Evolutionary conservation across 2,888 invertebrate species (phyloP).

Genomic region (Tridacna gigas): DNA sequence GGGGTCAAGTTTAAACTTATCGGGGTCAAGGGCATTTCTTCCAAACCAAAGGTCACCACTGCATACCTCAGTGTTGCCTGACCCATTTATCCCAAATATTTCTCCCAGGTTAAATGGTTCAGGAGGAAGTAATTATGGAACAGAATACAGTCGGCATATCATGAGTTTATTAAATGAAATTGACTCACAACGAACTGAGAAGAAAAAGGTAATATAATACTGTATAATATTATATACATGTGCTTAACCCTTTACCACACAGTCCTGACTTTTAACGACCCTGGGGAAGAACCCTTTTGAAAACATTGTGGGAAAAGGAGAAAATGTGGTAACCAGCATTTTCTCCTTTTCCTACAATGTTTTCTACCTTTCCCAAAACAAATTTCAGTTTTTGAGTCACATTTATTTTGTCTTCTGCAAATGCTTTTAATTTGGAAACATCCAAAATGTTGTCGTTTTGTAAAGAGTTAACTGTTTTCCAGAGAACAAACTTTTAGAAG

Average conservation of each 20-base stretch:
- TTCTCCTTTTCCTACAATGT: not conserved
- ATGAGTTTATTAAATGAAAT: conserved; percentile 64
- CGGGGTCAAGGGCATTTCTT: conserved; percentile 33
- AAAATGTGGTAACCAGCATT: not conserved
- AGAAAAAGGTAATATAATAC: conserved; percentile 60
- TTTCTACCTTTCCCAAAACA: too few relatives aligned
- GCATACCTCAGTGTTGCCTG: conserved; percentile 51
- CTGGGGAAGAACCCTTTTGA: not conserved
- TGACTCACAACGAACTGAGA: conserved; percentile 65
- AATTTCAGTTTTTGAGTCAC: too few relatives aligned
- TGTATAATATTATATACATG: too few relatives aligned
- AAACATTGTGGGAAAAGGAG: not conserved
- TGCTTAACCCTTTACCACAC: not conserved
- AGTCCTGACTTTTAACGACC: not conserved
- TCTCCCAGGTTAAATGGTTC: conserved; percentile 38
- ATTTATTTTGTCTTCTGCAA: too few relatives aligned
- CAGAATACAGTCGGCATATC: conserved; percentile 65
- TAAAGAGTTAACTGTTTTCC: too few relatives aligned
- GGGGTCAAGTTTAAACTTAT: conserved; percentile 15
- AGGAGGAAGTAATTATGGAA: conserved; percentile 26
- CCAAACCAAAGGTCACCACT: conserved; percentile 16
- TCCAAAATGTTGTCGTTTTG: too few relatives aligned
- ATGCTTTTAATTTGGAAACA: too few relatives aligned
- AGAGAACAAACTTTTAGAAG: too few relatives aligned
- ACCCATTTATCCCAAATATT: conserved; percentile 43